These are phyloP conservation scores for Fratercula arctica DNA, from an alignment of 2,797 vertebrate genomes.

Conservation along the genomic window DNA sequence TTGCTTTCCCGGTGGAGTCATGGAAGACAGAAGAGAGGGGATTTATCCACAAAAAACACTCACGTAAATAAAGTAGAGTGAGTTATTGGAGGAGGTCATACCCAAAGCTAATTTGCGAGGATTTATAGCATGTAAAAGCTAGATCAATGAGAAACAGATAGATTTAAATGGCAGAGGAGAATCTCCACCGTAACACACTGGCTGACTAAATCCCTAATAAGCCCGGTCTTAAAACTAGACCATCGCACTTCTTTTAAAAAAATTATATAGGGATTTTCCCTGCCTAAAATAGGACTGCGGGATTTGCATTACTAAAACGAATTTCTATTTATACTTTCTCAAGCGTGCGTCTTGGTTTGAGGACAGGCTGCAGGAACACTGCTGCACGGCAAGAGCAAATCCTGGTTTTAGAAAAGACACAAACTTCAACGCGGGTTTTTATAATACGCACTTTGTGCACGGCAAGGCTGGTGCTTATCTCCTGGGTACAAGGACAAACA, in stretches of 20 bases:
- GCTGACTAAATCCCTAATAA: slow-evolving; percentile 23
- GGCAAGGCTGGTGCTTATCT: background rate
- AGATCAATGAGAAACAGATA: slow-evolving; percentile 1
- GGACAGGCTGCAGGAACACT: slow-evolving; percentile 22
- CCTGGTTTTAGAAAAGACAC: background rate
- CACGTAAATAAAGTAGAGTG: background rate
- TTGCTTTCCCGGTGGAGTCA: background rate
- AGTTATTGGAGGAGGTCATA: slow-evolving; percentile 1
- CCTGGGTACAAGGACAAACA: background rate
- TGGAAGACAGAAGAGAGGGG: background rate
- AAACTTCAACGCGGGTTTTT: background rate
- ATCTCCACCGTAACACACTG: background rate
- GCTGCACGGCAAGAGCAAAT: background rate
- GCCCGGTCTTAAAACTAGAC: slow-evolving; percentile 9
- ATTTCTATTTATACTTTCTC: slow-evolving; percentile 57
- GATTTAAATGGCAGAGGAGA: slow-evolving; percentile 1
- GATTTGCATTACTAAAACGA: slow-evolving; percentile 66
- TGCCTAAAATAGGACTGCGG: slow-evolving; percentile 39
- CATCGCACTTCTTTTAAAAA: background rate
- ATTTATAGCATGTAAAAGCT: slow-evolving; percentile 15
- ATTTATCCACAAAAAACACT: background rate
- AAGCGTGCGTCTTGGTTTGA: background rate
- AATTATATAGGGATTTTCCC: slow-evolving; percentile 34
- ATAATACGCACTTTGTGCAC: background rate
- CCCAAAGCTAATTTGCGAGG: slow-evolving; percentile 29